These are phyloP conservation scores for Hyles euphorbiae DNA, from an alignment of 1,140 invertebrate species.

Conservation along the genomic window DNA sequence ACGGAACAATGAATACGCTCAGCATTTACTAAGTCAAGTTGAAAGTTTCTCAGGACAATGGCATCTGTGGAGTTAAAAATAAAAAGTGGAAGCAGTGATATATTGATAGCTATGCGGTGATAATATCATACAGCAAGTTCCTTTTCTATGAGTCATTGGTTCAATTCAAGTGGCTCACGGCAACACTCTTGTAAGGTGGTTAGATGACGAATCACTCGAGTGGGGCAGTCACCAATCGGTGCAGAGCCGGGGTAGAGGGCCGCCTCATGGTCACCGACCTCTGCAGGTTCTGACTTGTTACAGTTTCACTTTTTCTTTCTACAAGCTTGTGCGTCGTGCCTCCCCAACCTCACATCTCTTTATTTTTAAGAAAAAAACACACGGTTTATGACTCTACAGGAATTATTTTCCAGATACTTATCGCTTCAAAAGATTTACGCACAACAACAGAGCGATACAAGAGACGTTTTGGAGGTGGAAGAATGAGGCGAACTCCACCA, in stretches of 20 bases:
- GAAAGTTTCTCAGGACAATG: too few species aligned
- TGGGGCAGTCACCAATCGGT: conserved; percentile 47
- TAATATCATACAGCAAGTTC: conserved; percentile 6
- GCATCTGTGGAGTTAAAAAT: too few species aligned
- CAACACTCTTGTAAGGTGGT: conserved; percentile 30
- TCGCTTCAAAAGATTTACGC: too few species aligned
- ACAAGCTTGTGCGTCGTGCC: neutral
- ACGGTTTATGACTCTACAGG: too few species aligned
- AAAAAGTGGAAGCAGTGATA: too few species aligned
- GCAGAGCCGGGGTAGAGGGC: conserved; percentile 25
- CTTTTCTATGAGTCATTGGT: conserved; percentile 13
- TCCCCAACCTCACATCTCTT: too few species aligned
- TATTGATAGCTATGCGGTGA: too few species aligned
- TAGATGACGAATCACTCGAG: conserved; percentile 57
- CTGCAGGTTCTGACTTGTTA: conserved; percentile 68
- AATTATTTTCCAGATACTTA: too few species aligned
- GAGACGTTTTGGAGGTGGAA: neutral
- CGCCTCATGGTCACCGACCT: conserved; percentile 63
- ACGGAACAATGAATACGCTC: too few species aligned
- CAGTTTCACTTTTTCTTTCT: conserved; percentile 66
- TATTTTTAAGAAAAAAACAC: too few species aligned
- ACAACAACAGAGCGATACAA: neutral
- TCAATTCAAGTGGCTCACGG: conserved; percentile 7
- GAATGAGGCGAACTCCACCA: neutral
- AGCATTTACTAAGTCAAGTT: too few species aligned